These are phyloP conservation scores for Eumerus sabulonum DNA, from an alignment of 2,888 invertebrate species.

Conservation along the genomic window DNA sequence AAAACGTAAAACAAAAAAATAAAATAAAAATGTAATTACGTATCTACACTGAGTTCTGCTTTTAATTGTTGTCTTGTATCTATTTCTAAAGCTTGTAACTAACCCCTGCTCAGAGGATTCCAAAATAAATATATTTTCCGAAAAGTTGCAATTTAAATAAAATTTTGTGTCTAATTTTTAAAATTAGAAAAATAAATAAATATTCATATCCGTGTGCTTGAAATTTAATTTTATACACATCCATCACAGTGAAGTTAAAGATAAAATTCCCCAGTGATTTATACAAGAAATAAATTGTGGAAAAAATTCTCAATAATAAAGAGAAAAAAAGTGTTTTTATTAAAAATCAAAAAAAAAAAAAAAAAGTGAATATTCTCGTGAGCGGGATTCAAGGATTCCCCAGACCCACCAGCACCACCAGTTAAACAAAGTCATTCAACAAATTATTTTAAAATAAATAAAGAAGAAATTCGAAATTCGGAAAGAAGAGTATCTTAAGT, in stretches of 20 bases:
- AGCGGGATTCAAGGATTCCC: no score
- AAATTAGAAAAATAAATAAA: constrained; percentile 5
- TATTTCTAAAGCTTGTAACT: constrained; percentile 16
- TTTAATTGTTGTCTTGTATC: constrained; percentile 3
- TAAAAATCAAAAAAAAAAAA: no score
- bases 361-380: no score
- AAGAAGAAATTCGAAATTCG: background rate
- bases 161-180: background rate
- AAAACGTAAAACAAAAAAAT: no score
- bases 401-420: background rate
- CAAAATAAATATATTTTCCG: background rate
- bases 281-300: constrained; percentile 10
- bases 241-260: constrained; percentile 25
- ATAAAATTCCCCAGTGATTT: constrained; percentile 11
- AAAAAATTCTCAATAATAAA: constrained; percentile 23
- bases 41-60: constrained; percentile 34
- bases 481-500: constrained; percentile 8
- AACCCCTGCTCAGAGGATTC: constrained; percentile 11
- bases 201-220: background rate
- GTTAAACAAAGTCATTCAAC: no score
- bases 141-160: constrained; percentile 2
- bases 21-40: constrained; percentile 65
- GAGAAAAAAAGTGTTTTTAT: constrained; percentile 10
- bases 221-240: constrained; percentile 21
- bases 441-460: no score